A percentile compares a stretch with the other conserved stretches of the same genome.
Evolutionary conservation across 1,140 invertebrate species (phyloP).

Genomic region (Leptopilina boulardi): DNA sequence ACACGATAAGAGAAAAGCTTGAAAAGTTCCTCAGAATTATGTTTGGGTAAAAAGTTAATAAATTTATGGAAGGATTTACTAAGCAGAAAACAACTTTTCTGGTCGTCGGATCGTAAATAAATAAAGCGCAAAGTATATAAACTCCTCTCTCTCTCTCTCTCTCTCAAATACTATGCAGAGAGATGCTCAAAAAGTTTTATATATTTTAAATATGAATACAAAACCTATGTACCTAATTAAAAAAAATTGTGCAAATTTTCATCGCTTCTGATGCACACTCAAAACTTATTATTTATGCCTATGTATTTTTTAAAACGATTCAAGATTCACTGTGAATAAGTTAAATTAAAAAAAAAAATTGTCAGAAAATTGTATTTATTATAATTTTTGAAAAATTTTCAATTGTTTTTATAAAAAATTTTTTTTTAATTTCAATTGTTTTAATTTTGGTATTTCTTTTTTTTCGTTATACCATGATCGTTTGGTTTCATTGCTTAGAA

Average conservation of each 20-base stretch:
- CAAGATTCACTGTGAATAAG: too few relatives aligned
- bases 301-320: too few relatives aligned
- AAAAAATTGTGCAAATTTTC: neutral
- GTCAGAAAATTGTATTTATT: too few relatives aligned
- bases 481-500: neutral
- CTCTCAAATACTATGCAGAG: neutral
- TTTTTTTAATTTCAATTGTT: too few relatives aligned
- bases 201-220: neutral
- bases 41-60: slow-evolving; percentile 9
- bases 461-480: neutral
- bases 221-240: neutral
- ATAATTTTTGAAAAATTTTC: too few relatives aligned
- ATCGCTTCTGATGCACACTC: neutral
- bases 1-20: slow-evolving; percentile 2
- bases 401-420: too few relatives aligned
- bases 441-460: too few relatives aligned
- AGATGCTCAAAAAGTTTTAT: neutral
- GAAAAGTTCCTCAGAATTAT: slow-evolving; percentile 2
- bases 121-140: neutral
- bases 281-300: too few relatives aligned
- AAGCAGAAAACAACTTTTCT: slow-evolving; percentile 26
- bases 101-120: slow-evolving; percentile 7
- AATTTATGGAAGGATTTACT: slow-evolving; percentile 14
- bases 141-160: neutral
- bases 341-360: too few relatives aligned